phyloP scores from a whole-genome alignment of 1,140 invertebrate species.

The Cotesia typhae region DNA sequence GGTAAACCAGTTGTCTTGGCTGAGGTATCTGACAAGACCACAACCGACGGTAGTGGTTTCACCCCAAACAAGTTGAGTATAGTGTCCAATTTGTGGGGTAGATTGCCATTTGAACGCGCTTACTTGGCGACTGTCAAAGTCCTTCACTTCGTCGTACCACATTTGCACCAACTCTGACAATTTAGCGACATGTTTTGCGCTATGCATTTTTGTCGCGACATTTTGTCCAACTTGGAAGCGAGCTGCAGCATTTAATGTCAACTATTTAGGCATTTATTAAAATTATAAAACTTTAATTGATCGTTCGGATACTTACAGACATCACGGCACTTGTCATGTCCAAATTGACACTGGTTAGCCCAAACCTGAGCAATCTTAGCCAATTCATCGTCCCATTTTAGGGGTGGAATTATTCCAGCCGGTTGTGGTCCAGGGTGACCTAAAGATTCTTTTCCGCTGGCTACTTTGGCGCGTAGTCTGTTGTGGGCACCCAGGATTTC shows the following conservation, averaged over 20 bases:
- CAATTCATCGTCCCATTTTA: slow-evolving; percentile 25
- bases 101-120: background rate
- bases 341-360: slow-evolving; percentile 29
- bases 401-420: background rate
- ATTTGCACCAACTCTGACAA: background rate
- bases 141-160: slow-evolving; percentile 28
- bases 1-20: slow-evolving; percentile 32
- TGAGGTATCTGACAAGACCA: slow-evolving; percentile 40
- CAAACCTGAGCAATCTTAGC: slow-evolving; percentile 25
- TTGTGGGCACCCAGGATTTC: slow-evolving; percentile 3
- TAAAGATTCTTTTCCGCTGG: background rate
- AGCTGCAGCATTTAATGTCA: background rate
- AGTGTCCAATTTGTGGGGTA: slow-evolving; percentile 50
- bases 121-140: background rate
- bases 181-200: background rate
- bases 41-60: slow-evolving; percentile 59
- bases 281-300: background rate
- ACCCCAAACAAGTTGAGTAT: slow-evolving; percentile 51
- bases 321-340: slow-evolving; percentile 31
- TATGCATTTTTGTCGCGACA: background rate
- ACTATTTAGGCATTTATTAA: background rate
- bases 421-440: slow-evolving; percentile 15
- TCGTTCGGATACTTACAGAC: slow-evolving; percentile 38
- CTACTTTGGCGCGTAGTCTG: background rate
- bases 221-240: slow-evolving; percentile 17